Evolutionary conservation across 2,888 invertebrate genomes (phyloP), one percentile per base, ranked within the genome.

Genomic region (Parnassius apollo): DNA sequence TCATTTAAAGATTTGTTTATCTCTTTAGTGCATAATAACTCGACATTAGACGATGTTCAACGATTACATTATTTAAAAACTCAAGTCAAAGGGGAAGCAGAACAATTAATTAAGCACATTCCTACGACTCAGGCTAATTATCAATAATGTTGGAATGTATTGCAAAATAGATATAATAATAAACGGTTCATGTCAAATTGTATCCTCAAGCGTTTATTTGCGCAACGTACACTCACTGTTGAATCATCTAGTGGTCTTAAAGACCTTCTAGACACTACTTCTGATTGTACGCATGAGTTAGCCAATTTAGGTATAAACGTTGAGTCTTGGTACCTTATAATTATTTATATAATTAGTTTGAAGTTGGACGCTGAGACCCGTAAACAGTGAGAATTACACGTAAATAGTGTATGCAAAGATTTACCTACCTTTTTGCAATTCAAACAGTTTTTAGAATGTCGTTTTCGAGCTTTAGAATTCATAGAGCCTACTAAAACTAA

Each of bases 291-390:
- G 35, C 65, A 68, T 51, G 66, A 65, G 52, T 50, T 68, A 10
- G 53, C 57, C 2, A 66, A 66, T 51, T 49, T 64, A 50, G 65
- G 57, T 46, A 62, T 68, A 60, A 52, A 64, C 42, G 57, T 61
- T 12, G 46, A 51, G 49, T 65, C 62, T 18, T 66, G 66, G 64
- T 64, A 66, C 50, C 46, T 65, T 10, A 64, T 67, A 54, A 49
- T 68, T 53, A 56, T 61, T 35, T 65, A 68, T 57, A 51, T 68
- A 35, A 59, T 62, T 2, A 59, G 65, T 18, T 61, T 61, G 50
- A 66, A 65, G 59, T 66, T 68, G 65, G 63, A 68, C 57, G 13
- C 54, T 52, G 66, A 68, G 57, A 51, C 58, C 42, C n/a, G 62
- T n/a, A 61, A 62, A 42, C 56, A 59, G 42, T 65, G 65, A 60